These are phyloP conservation scores for Dendrocopos noguchii DNA, from an alignment of 2,113 vertebrate genomes.

Conservation along the genomic window DNA sequence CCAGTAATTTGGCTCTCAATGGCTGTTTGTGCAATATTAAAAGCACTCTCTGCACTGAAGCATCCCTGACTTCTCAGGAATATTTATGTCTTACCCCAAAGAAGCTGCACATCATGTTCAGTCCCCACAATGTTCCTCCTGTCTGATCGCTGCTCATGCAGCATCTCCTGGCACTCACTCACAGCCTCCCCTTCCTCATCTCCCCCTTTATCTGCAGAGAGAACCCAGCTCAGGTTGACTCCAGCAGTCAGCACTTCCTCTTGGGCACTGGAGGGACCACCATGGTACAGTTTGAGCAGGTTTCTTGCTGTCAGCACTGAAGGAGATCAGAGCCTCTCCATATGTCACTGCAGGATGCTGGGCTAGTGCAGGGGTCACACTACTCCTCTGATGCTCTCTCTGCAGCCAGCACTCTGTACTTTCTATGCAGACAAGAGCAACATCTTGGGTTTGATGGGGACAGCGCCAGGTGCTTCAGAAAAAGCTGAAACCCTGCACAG, in stretches of 20 bases:
- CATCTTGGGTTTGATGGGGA: fast-evolving
- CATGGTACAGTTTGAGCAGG: too few relatives aligned
- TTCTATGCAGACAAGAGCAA: too few relatives aligned
- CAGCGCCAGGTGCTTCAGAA: background rate
- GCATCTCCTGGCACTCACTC: background rate
- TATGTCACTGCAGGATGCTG: too few relatives aligned
- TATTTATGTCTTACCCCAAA: background rate
- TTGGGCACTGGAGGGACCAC: background rate
- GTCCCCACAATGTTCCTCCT: background rate
- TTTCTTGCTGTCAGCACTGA: background rate
- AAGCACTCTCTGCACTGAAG: background rate
- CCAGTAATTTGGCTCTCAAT: background rate
- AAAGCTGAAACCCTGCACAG: background rate
- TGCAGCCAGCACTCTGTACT: background rate
- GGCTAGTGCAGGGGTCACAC: background rate
- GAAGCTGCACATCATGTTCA: background rate
- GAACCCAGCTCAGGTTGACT: background rate
- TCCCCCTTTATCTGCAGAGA: background rate
- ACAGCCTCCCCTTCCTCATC: background rate
- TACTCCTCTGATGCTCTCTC: background rate
- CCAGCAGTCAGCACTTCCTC: background rate
- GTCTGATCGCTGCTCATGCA: background rate
- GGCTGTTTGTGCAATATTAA: background rate
- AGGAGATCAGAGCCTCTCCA: background rate
- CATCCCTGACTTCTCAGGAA: background rate